These are phyloP conservation scores for Pelobates fuscus DNA, from an alignment of 2,113 vertebrate species.

Conservation along the genomic window DNA sequence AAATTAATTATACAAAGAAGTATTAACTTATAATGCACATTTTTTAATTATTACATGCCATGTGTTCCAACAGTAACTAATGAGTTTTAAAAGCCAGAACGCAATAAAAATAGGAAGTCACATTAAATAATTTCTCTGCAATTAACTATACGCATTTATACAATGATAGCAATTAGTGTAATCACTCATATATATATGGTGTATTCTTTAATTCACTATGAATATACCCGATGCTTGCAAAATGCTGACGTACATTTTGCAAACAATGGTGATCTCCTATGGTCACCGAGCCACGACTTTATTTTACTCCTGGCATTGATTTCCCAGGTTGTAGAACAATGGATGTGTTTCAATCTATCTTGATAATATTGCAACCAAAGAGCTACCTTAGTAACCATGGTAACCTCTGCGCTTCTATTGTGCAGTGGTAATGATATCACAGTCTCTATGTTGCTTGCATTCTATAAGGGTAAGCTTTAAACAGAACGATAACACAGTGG, in stretches of 20 bases:
- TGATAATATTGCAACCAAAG: slow-evolving; percentile 37
- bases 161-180: no score
- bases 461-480: slow-evolving; percentile 11
- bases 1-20: no score
- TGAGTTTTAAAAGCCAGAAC: no score
- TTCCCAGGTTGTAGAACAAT: slow-evolving; percentile 47
- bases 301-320: slow-evolving; percentile 37
- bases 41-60: no score
- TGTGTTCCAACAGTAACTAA: no score
- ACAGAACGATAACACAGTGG: neutral
- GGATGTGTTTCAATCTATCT: slow-evolving; percentile 39
- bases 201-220: no score
- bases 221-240: no score
- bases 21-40: no score
- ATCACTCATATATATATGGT: no score
- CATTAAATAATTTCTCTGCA: no score
- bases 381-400: slow-evolving; percentile 39
- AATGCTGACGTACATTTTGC: neutral
- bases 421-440: slow-evolving; percentile 35
- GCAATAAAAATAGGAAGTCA: no score
- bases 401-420: slow-evolving; percentile 28
- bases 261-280: slow-evolving; percentile 8
- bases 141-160: no score
- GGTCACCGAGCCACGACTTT: neutral
- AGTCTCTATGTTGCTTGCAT: neutral